A percentile compares a stretch with the other conserved stretches of the same genome.
Evolutionary conservation across 2,113 vertebrate species (phyloP).

Genomic region (Dermatemys mawii): DNA sequence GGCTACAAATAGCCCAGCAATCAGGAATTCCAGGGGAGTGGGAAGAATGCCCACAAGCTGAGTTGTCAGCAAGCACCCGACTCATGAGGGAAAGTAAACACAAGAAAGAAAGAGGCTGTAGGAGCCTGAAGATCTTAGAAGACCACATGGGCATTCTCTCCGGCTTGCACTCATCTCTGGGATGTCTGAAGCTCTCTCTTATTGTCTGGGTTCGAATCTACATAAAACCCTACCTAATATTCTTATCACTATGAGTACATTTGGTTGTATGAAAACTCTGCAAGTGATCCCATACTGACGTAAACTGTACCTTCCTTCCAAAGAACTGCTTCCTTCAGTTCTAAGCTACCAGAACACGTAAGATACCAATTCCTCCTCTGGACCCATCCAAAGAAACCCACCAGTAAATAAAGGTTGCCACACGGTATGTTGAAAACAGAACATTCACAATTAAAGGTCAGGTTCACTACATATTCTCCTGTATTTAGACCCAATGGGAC

Average conservation of each 20-base stretch:
- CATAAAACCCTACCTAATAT: neutral
- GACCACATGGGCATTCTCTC: neutral
- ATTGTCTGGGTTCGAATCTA: neutral
- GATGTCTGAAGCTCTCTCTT: accelerated
- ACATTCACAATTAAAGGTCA: neutral
- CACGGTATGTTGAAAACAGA: neutral
- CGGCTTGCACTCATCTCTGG: neutral
- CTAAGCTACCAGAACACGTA: too few species aligned
- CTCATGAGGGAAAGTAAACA: neutral
- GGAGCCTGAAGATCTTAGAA: neutral
- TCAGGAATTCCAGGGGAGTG: conserved; percentile 16
- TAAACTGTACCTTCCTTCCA: neutral
- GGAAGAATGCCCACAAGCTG: neutral
- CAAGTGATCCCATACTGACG: neutral
- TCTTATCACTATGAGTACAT: neutral
- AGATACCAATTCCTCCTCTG: neutral
- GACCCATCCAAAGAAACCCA: neutral
- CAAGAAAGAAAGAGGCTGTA: conserved; percentile 1
- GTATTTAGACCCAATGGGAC: neutral
- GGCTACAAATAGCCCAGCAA: conserved; percentile 39
- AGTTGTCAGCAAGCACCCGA: neutral
- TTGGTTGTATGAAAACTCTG: neutral
- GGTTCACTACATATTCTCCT: neutral
- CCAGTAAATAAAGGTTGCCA: neutral
- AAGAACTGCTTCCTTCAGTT: neutral